Conservation (phyloP, 2,113 vertebrate genomes). For the Protobothrops flavoviridis region DNA sequence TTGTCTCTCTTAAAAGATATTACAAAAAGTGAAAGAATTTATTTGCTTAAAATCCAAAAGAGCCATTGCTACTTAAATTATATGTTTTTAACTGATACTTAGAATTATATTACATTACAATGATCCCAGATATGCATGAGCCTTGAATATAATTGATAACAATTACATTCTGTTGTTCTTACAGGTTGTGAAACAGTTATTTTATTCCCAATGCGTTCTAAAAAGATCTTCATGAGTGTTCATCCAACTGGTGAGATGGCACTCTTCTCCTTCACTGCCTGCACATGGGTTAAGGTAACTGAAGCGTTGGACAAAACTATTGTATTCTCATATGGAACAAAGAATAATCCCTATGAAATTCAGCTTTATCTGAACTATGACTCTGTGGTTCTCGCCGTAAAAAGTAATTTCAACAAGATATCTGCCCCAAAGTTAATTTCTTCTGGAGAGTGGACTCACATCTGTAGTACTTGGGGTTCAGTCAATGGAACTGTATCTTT, state of each 20-base stretch:
- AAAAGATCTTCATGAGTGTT: conserved; percentile 83
- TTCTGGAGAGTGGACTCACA: conserved; percentile 79
- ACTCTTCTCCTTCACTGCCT: conserved; percentile 80
- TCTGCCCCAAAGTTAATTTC: conserved; percentile 51
- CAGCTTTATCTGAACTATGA: conserved; percentile 82
- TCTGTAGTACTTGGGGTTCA: conserved; percentile 86
- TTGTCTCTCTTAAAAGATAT: background rate
- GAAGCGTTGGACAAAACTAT: conserved; percentile 83
- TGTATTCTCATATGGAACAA: conserved; percentile 89
- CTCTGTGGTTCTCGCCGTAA: conserved; percentile 74
- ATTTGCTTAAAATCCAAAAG: background rate
- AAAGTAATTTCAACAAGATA: conserved; percentile 74
- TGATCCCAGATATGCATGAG: background rate
- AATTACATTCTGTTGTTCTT: background rate
- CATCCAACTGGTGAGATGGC: conserved; percentile 70
- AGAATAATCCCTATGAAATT: conserved; percentile 84
- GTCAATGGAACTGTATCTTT: conserved; percentile 72
- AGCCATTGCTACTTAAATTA: background rate
- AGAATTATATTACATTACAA: background rate
- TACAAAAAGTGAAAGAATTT: background rate
- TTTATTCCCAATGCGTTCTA: conserved; percentile 93
- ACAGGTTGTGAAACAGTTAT: conserved; percentile 88
- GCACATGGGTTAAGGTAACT: conserved; percentile 88
- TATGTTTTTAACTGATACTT: background rate
- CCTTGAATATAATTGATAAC: background rate